phyloP scores from a whole-genome alignment of 2,113 vertebrate genomes.

The Mungos mungo region DNA sequence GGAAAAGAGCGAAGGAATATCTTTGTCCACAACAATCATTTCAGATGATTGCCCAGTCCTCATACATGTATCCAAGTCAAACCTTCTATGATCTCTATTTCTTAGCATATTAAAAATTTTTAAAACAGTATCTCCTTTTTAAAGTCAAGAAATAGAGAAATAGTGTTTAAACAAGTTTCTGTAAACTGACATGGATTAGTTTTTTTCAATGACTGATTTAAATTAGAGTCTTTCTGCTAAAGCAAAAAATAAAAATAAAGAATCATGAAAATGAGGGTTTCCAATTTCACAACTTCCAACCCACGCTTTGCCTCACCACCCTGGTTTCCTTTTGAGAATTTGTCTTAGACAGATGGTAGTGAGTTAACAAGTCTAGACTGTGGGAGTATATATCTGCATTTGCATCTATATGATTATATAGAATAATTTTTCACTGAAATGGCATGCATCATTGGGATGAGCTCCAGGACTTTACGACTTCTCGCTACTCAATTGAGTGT shows the following conservation, averaged over 20 bases:
- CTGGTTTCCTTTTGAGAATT: slow-evolving; percentile 64
- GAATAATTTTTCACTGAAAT: slow-evolving; percentile 76
- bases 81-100: neutral
- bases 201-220: slow-evolving; percentile 54
- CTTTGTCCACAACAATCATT: neutral
- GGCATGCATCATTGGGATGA: slow-evolving; percentile 59
- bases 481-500: slow-evolving; percentile 25
- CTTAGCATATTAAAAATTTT: neutral
- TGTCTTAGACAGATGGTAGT: slow-evolving; percentile 76
- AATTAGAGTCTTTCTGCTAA: slow-evolving; percentile 29
- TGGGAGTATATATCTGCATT: slow-evolving; percentile 73
- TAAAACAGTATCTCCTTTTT: neutral
- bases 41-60: neutral
- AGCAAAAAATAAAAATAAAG: slow-evolving; percentile 62
- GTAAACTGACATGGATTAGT: neutral
- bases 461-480: slow-evolving; percentile 55
- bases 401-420: slow-evolving; percentile 73
- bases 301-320: slow-evolving; percentile 47
- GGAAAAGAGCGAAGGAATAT: neutral
- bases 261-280: slow-evolving; percentile 64
- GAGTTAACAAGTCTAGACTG: slow-evolving; percentile 78
- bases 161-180: slow-evolving; percentile 44
- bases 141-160: slow-evolving; percentile 25
- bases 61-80: neutral
- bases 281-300: slow-evolving; percentile 66